A percentile compares a stretch with the other conserved stretches of the same genome.
phyloP scores from a whole-genome alignment of 2,113 vertebrate species.

The Puntigrus tetrazona region DNA sequence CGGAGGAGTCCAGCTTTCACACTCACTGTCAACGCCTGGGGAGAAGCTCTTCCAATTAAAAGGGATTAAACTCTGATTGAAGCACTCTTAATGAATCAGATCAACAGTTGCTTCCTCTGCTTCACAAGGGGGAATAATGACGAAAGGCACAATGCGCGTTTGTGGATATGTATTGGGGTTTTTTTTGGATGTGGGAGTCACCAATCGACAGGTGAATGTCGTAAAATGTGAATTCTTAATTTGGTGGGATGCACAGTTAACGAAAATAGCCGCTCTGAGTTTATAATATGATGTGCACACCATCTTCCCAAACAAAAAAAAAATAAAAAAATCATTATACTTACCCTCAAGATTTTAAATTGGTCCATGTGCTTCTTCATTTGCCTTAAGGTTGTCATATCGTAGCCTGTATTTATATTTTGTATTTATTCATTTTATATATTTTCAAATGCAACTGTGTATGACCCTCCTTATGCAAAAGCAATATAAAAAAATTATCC shows the following conservation, averaged over 20 bases:
- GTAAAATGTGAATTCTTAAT: not conserved
- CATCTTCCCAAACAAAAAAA: too few species aligned
- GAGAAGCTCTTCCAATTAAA: conserved; percentile 53
- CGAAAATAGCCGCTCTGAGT: too few species aligned
- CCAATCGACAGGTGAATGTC: not conserved
- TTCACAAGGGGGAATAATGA: conserved; percentile 27
- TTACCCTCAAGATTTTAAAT: too few species aligned
- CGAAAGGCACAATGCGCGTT: conserved; percentile 22
- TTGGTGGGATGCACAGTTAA: not conserved
- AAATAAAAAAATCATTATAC: too few species aligned
- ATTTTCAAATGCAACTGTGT: too few species aligned
- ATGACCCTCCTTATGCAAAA: too few species aligned
- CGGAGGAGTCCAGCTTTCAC: conserved; percentile 21
- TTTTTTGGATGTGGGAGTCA: not conserved
- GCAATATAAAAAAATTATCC: too few species aligned
- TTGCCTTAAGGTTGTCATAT: too few species aligned
- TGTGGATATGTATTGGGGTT: not conserved
- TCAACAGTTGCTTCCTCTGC: conserved; percentile 19
- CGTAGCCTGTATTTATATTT: too few species aligned
- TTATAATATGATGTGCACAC: too few species aligned
- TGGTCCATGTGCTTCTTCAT: too few species aligned
- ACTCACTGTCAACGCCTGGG: conserved; percentile 40
- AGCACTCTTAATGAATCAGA: conserved; percentile 47
- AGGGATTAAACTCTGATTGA: conserved; percentile 52
- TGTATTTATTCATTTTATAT: too few species aligned